Evolutionary conservation across 2,797 vertebrate genomes (phyloP).

Genomic region (Rhincodon typus): DNA sequence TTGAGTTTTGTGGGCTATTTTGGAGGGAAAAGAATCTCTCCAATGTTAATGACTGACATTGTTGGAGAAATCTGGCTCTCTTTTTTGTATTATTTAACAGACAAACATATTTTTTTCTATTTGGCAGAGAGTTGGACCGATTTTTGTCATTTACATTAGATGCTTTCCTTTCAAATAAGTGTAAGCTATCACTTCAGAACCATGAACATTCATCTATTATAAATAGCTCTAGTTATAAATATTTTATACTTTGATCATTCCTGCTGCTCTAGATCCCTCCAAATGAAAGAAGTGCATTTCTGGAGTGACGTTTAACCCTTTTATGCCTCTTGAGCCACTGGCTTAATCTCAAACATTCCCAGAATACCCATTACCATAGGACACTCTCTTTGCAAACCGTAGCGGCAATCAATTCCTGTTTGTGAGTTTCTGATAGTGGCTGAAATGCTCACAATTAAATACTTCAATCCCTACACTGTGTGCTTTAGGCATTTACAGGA

Average conservation of each 20-base stretch:
- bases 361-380: background rate
- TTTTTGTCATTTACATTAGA: background rate
- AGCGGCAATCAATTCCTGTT: background rate
- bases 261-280: background rate
- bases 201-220: background rate
- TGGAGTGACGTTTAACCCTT: background rate
- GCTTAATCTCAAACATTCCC: background rate
- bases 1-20: background rate
- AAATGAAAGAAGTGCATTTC: background rate
- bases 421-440: background rate
- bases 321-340: background rate
- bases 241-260: background rate
- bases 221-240: constrained; percentile 8
- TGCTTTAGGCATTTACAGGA: background rate
- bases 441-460: too few species aligned
- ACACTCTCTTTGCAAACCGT: background rate
- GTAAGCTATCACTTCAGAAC: background rate
- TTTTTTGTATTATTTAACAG: background rate
- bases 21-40: background rate
- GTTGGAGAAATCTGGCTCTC: background rate
- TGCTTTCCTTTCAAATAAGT: background rate
- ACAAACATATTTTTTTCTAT: background rate
- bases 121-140: background rate
- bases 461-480: background rate
- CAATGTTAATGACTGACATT: background rate